These are phyloP conservation scores for Desoria tigrina DNA, from an alignment of 2,888 invertebrate genomes.

Conservation along the genomic window DNA sequence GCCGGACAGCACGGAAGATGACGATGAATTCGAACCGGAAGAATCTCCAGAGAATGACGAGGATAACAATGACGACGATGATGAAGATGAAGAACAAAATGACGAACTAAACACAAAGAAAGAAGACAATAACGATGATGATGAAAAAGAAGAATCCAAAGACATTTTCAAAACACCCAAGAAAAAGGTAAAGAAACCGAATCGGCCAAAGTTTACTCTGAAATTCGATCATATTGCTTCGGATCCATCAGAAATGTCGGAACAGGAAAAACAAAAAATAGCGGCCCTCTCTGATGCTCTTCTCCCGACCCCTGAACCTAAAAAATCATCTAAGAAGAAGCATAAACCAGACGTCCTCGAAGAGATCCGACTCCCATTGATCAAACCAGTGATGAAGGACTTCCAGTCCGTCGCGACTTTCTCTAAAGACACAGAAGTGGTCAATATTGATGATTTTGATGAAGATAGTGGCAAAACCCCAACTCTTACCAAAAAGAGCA, in stretches of 20 bases:
- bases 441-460: conserved; percentile 34
- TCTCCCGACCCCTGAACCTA: conserved; percentile 24
- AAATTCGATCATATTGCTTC: too few species aligned
- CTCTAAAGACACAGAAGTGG: conserved; percentile 24
- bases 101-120: too few species aligned
- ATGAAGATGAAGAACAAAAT: conserved; percentile 6
- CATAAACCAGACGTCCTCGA: conserved; percentile 27
- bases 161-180: conserved; percentile 17
- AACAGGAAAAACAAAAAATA: conserved; percentile 29
- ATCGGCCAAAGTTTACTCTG: background rate
- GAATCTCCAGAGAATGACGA: background rate
- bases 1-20: conserved; percentile 8
- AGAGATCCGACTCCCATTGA: conserved; percentile 26
- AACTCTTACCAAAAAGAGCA: conserved; percentile 26
- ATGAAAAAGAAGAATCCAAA: conserved; percentile 20
- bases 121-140: background rate
- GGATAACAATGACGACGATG: conserved; percentile 10
- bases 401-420: conserved; percentile 24
- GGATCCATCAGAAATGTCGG: conserved; percentile 15
- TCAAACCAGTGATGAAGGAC: conserved; percentile 17
- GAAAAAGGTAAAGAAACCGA: conserved; percentile 20
- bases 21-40: conserved; percentile 16
- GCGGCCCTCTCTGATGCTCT: conserved; percentile 22
- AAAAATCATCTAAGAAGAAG: background rate
- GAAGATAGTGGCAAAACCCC: conserved; percentile 29